These are phyloP conservation scores for Manis javanica DNA, from an alignment of 2,797 vertebrate genomes.

Conservation along the genomic window DNA sequence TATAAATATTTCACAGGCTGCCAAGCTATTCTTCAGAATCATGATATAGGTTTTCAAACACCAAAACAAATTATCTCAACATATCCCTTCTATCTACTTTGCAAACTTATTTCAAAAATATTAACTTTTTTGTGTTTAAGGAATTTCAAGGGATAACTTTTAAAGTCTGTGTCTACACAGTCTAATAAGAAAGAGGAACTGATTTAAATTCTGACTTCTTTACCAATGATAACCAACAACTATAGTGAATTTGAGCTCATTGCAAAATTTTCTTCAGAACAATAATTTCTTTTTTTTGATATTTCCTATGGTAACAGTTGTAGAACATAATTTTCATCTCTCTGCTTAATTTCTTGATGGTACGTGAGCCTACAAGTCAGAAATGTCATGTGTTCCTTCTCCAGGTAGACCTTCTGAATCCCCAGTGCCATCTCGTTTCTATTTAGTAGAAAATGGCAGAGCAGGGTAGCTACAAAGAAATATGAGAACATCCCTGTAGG, in stretches of 20 bases:
- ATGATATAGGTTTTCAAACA: conserved; percentile 23
- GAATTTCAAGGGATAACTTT: conserved; percentile 22
- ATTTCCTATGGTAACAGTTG: neutral
- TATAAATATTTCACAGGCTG: conserved; percentile 58
- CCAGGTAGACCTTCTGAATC: neutral
- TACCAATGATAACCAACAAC: neutral
- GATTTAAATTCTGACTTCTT: neutral
- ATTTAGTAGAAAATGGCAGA: neutral
- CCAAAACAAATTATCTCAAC: conserved; percentile 36
- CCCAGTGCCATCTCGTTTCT: neutral
- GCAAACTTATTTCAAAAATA: conserved; percentile 53
- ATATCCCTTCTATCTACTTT: conserved; percentile 64
- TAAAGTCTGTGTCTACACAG: conserved; percentile 23
- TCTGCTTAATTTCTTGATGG: neutral
- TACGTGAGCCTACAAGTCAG: neutral
- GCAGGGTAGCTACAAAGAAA: neutral
- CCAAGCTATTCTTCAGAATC: conserved; percentile 39
- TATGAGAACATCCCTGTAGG: neutral
- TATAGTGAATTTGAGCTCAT: neutral
- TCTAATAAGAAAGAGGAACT: neutral
- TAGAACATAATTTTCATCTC: neutral
- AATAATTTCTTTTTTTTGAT: neutral
- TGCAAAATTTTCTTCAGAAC: neutral
- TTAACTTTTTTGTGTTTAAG: conserved; percentile 64
- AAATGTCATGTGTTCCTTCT: neutral